Evolutionary conservation across 2,113 vertebrate genomes (phyloP), one percentile per base, ranked within the genome.

Genomic region (Atlantisia rogersi): DNA sequence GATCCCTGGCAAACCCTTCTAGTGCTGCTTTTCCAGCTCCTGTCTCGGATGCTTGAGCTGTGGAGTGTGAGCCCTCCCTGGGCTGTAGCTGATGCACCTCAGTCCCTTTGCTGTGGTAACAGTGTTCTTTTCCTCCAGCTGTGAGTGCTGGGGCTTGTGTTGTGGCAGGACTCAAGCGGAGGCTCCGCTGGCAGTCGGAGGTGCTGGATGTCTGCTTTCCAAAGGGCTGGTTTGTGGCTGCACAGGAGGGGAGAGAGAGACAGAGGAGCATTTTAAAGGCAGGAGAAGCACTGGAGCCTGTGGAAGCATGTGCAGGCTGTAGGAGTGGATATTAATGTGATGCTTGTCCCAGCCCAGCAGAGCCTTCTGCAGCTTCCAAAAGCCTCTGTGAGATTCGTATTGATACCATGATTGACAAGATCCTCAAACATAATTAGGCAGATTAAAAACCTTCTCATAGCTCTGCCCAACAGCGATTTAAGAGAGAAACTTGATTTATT

Each of bases 391-490:
- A 71, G 73, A 16, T 75, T 62, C 1, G 0, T 32, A 5, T 62
- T 52, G 56, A 70, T 52, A 6, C 9, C 14, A 26, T 44, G 65
- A 94, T 44, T 79, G 90, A 65, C 70, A 85, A 82, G 65, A 78
- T 64, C 77, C 69, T 71, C 44, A 21, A 28, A n/a, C 19, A 12
- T 77, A 58, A 80, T 86, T 93, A 78, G 44, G 44, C 44, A 1
- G 48, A 64, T 48, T 68, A 67, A 87, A 83, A 89, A n/a, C 55
- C 64, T 77, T 82, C 75, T 5, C 50, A 46, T 46, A 87, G 73
- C 76, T 90, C 78, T 87, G 64, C 80, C 77, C 74, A 75, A 55
- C 71, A 86, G 86, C 86, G 46, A 56, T 77, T 88, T 80, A 82
- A 58, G 53, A 81, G 44, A 78, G 58, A 44, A 91, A 67, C 53